A percentile compares a stretch with the other conserved stretches of the same genome.
phyloP scores from a whole-genome alignment of 2,113 vertebrate species.

The Oceanodroma tethys region DNA sequence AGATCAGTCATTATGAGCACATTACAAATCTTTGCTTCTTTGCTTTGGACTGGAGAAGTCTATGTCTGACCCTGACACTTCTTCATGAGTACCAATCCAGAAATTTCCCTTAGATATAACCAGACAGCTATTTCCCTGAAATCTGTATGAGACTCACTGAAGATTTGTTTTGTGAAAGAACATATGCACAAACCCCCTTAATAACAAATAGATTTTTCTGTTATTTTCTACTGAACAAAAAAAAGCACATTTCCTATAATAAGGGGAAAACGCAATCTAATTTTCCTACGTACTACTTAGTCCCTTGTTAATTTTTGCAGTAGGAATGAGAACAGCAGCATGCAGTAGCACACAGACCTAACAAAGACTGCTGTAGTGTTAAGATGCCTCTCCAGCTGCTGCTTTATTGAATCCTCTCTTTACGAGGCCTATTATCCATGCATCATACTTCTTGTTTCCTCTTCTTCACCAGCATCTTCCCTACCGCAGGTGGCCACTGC shows the following conservation, averaged over 20 bases:
- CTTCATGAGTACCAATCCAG: not conserved
- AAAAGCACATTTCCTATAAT: not conserved
- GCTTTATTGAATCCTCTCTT: not conserved
- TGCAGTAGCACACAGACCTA: not conserved
- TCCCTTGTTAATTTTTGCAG: not conserved
- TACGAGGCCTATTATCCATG: not conserved
- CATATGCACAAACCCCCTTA: not conserved
- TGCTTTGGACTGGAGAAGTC: not conserved
- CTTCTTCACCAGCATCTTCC: not conserved
- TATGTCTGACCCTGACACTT: not conserved
- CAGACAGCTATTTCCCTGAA: not conserved
- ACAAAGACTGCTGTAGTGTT: not conserved
- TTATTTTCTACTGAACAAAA: not conserved
- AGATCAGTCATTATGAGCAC: not conserved
- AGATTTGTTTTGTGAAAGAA: not conserved
- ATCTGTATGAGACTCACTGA: not conserved
- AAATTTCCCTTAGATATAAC: not conserved
- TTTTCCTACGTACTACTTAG: not conserved
- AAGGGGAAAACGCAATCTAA: not conserved
- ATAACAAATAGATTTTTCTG: not conserved
- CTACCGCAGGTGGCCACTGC: not conserved
- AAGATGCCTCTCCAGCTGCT: not conserved
- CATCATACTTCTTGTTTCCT: not conserved
- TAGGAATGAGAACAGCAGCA: not conserved
- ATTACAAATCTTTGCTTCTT: not conserved